phyloP scores from a whole-genome alignment of 2,113 vertebrate species.

The Mesoclemmys tuberculata region DNA sequence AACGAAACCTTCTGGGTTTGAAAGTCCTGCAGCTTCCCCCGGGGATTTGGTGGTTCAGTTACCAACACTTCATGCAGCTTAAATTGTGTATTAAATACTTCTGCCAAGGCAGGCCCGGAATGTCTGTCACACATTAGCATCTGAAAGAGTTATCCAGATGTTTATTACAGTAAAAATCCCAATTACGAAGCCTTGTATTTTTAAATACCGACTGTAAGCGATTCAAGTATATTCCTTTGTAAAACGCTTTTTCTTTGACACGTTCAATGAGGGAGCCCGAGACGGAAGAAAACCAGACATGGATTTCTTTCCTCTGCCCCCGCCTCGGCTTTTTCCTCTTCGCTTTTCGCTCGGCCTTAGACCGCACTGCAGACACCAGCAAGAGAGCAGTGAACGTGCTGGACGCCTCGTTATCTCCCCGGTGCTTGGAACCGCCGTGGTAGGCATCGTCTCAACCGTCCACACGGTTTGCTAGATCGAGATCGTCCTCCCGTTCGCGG shows the following conservation, averaged over 20 bases:
- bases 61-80: not conserved
- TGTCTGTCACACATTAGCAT: slow-evolving; percentile 39
- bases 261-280: slow-evolving; percentile 36
- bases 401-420: not conserved
- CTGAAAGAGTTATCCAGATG: slow-evolving; percentile 50
- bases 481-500: not conserved
- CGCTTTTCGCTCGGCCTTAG: not conserved
- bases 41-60: not conserved
- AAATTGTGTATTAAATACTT: not conserved
- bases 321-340: not conserved
- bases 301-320: slow-evolving; percentile 56
- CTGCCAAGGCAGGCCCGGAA: slow-evolving; percentile 7
- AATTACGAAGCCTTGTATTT: slow-evolving; percentile 69
- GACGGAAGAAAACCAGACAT: slow-evolving; percentile 74
- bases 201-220: slow-evolving; percentile 74
- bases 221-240: slow-evolving; percentile 72
- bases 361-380: not conserved
- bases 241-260: slow-evolving; percentile 72
- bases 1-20: not conserved
- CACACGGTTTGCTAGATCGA: not conserved
- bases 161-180: slow-evolving; percentile 17
- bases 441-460: not conserved
- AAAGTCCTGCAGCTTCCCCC: not conserved
- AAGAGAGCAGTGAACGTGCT: not conserved
- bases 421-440: not conserved